Base-by-base conservation (phyloP, 2,888 invertebrate species). In the Odontocolon sp. region DNA sequence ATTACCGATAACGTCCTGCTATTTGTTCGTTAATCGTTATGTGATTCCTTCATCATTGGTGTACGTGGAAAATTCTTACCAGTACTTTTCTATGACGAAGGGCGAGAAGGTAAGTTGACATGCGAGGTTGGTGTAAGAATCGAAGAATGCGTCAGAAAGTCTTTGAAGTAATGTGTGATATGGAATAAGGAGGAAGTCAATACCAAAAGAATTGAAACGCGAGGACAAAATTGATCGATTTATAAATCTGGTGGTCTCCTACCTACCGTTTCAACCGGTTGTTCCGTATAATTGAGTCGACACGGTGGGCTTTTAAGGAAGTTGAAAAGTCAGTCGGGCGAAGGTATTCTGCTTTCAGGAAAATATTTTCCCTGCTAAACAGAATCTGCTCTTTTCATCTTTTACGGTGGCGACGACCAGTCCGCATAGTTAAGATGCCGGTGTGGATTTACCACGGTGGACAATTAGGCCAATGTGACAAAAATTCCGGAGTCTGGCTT, bases 21-120 rank as follows among this genome's bases (percentile, higher is more conserved):
- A 87, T 88, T 89, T 88, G 88, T 86, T 83, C 85, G 86, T 85
- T 89, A 87, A 89, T 89, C 86, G 88, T 85, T 86, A 87, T 84
- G 84, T 83, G 82, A 81, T 83, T 81, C 81, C 80, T 80, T 68
- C 33, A 28, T 56, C 40, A n/a, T 21, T 42, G 47, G 16, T 16
- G 38, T 28, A 26, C 50, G 50, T 52, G 38, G 14, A 52, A 38
- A 9, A 33, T 8, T 16, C 52, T 52, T 52, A 14, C 26, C 9
- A 8, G 14, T 52, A 28, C 31, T 14, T 52, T 28, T 28, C 31
- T 8, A 11, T 1, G 14, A 14, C 52, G 14, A n/a, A n/a, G n/a
- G n/a, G n/a, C n/a, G n/a, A n/a, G n/a, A n/a, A n/a, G n/a, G n/a
- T n/a, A n/a, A n/a, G n/a, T n/a, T n/a, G n/a, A n/a, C n/a, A n/a